These are phyloP conservation scores for Carabus problematicus DNA, from an alignment of 2,888 invertebrate genomes.

Conservation along the genomic window DNA sequence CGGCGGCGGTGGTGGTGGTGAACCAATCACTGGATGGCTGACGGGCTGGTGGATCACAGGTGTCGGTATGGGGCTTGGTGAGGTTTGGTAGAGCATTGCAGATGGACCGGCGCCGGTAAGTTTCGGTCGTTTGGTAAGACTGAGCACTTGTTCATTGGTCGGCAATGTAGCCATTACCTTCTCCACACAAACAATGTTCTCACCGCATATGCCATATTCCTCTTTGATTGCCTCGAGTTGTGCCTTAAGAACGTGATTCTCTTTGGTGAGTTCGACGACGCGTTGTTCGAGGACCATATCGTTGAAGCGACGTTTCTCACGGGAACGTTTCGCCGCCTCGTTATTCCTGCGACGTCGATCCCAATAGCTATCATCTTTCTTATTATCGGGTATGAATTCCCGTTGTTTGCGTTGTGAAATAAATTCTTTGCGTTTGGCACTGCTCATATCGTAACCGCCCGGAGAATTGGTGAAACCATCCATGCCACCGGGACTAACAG, in stretches of 20 bases:
- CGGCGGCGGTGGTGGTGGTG: conserved; percentile 51
- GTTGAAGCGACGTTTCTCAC: conserved; percentile 95
- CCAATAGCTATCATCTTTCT: conserved; percentile 98
- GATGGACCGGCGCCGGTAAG: conserved; percentile 55
- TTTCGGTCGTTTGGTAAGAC: conserved; percentile 79
- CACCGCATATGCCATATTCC: conserved; percentile 89
- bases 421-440: conserved; percentile 77
- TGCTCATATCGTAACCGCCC: conserved; percentile 44
- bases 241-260: conserved; percentile 92
- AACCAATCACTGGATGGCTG: conserved; percentile 53
- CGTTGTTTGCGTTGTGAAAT: conserved; percentile 92
- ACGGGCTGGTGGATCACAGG: conserved; percentile 69
- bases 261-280: conserved; percentile 92
- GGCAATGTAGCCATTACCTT: conserved; percentile 88
- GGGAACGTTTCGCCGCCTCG: conserved; percentile 94
- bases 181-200: conserved; percentile 85
- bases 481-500: conserved; percentile 55
- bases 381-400: conserved; percentile 95
- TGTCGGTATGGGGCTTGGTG: conserved; percentile 66
- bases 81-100: conserved; percentile 62
- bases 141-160: conserved; percentile 83
- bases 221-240: conserved; percentile 93
- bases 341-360: conserved; percentile 94
- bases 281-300: conserved; percentile 96
- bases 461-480: conserved; percentile 56